A percentile compares a stretch with the other conserved stretches of the same genome.
phyloP scores from a whole-genome alignment of 1,140 invertebrate genomes.

The Ylistrum balloti region DNA sequence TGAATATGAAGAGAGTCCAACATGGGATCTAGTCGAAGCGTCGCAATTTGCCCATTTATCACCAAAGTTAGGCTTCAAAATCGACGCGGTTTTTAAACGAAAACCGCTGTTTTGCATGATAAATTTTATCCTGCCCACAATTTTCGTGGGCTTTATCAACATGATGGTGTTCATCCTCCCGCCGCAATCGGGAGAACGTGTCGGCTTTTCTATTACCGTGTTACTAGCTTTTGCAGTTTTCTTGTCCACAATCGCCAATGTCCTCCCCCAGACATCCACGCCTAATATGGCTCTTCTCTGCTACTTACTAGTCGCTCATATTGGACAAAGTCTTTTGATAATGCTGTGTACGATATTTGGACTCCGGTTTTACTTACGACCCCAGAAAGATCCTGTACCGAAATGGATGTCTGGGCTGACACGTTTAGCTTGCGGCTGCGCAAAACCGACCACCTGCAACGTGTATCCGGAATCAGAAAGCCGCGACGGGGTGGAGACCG shows the following conservation, averaged over 20 bases:
- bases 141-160: slow-evolving; percentile 48
- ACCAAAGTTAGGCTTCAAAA: not conserved
- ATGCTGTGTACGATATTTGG: slow-evolving; percentile 41
- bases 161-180: slow-evolving; percentile 58
- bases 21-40: slow-evolving; percentile 44
- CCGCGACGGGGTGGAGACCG: too few relatives aligned
- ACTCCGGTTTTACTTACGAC: slow-evolving; percentile 50
- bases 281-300: slow-evolving; percentile 42
- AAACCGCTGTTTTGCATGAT: slow-evolving; percentile 41
- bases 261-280: slow-evolving; percentile 20
- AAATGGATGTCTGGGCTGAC: too few relatives aligned
- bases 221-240: slow-evolving; percentile 52
- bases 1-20: too few relatives aligned
- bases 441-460: too few relatives aligned
- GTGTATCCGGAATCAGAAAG: too few relatives aligned
- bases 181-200: slow-evolving; percentile 52
- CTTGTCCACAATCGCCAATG: slow-evolving; percentile 43
- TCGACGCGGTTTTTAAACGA: slow-evolving; percentile 44
- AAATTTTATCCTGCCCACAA: slow-evolving; percentile 48
- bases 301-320: slow-evolving; percentile 46
- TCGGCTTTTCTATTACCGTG: slow-evolving; percentile 57
- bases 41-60: too few relatives aligned
- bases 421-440: too few relatives aligned
- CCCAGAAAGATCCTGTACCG: too few relatives aligned
- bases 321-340: slow-evolving; percentile 41